A percentile compares a stretch with the other conserved stretches of the same genome.
These are phyloP conservation scores for Caradrina clavipalpis DNA, from an alignment of 2,888 invertebrate genomes.

Conservation along the genomic window DNA sequence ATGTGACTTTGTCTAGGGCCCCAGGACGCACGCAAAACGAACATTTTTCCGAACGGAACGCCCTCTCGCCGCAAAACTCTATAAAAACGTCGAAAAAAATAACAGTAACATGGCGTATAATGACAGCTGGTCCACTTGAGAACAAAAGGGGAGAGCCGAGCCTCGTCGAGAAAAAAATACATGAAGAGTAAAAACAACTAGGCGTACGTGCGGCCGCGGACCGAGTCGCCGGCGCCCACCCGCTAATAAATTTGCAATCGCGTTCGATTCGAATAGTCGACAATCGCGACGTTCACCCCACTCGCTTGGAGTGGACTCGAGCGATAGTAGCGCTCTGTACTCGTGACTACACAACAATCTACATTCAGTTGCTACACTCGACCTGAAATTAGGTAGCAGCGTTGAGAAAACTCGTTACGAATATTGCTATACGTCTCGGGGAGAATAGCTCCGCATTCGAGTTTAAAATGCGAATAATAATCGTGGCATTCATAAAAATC, in stretches of 20 bases:
- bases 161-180: slow-evolving; percentile 90
- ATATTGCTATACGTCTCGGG: slow-evolving; percentile 90
- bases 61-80: slow-evolving; percentile 89
- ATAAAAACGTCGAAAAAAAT: slow-evolving; percentile 90
- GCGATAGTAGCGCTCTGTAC: slow-evolving; percentile 63
- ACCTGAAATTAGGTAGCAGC: slow-evolving; percentile 88
- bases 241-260: slow-evolving; percentile 90
- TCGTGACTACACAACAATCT: slow-evolving; percentile 65
- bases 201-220: slow-evolving; percentile 79
- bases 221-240: slow-evolving; percentile 76
- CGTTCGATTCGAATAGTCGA: slow-evolving; percentile 82
- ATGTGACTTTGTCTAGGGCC: too few species aligned
- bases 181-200: slow-evolving; percentile 89
- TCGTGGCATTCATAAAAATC: slow-evolving; percentile 89
- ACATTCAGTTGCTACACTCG: slow-evolving; percentile 78
- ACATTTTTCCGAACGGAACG: slow-evolving; percentile 90
- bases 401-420: slow-evolving; percentile 90
- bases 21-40: slow-evolving; percentile 90
- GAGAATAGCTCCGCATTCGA: slow-evolving; percentile 88
- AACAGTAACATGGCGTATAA: slow-evolving; percentile 91
- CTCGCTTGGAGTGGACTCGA: slow-evolving; percentile 77
- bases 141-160: slow-evolving; percentile 90
- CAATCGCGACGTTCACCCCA: slow-evolving; percentile 75
- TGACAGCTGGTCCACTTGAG: slow-evolving; percentile 92
- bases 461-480: slow-evolving; percentile 91